A percentile compares a stretch with the other conserved stretches of the same genome.
These are phyloP conservation scores for Eristalinus sepulchralis DNA, from an alignment of 2,888 invertebrate genomes.

Conservation along the genomic window DNA sequence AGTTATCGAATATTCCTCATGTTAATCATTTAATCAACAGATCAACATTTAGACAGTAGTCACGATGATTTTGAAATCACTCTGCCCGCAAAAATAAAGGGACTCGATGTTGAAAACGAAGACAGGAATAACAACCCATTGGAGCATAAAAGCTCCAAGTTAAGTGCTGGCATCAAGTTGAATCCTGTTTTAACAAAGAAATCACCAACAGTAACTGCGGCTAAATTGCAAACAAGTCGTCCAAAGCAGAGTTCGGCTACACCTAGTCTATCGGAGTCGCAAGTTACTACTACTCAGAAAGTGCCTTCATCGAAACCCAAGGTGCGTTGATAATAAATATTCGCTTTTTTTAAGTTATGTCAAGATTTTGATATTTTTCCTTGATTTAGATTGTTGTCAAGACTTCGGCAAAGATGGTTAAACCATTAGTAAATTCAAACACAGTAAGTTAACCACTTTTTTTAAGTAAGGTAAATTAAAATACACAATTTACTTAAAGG, in stretches of 20 bases:
- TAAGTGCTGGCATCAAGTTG: conserved; percentile 75
- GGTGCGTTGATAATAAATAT: conserved; percentile 33
- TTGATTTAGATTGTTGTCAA: conserved; percentile 35
- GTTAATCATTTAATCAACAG: conserved; percentile 1
- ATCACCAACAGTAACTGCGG: conserved; percentile 72
- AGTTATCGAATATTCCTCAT: background rate
- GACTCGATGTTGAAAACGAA: conserved; percentile 59
- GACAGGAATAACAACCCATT: conserved; percentile 73
- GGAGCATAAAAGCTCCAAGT: conserved; percentile 21
- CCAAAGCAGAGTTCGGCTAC: conserved; percentile 14
- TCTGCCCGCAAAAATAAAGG: conserved; percentile 33
- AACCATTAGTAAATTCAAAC: conserved; percentile 23
- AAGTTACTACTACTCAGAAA: conserved; percentile 32
- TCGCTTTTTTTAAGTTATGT: background rate
- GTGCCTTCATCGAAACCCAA: conserved; percentile 42
- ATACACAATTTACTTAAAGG: background rate
- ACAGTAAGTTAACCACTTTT: conserved; percentile 23
- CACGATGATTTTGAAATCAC: conserved; percentile 26
- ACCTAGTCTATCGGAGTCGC: conserved; percentile 73
- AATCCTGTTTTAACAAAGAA: conserved; percentile 79
- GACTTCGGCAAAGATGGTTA: conserved; percentile 41
- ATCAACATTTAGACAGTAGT: conserved; percentile 3
- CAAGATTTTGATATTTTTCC: background rate
- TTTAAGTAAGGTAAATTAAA: background rate
- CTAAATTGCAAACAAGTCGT: conserved; percentile 23